These are phyloP conservation scores for Crypturellus undulatus DNA, from an alignment of 2,113 vertebrate species.

Conservation along the genomic window DNA sequence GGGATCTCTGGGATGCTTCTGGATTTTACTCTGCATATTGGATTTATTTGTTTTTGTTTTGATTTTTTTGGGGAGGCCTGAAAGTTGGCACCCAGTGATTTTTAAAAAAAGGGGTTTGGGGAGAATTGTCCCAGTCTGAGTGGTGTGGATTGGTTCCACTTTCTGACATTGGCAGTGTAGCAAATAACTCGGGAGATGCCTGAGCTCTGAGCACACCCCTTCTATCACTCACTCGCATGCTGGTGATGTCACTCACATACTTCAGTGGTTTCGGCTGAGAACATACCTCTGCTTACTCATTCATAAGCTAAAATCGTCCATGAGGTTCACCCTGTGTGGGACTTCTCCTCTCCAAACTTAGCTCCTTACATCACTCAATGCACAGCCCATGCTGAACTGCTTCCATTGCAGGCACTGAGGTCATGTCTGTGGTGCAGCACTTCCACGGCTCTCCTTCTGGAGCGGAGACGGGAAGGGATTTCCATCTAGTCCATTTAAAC, in stretches of 20 bases:
- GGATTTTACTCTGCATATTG: background rate
- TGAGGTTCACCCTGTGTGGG: background rate
- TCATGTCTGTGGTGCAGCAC: background rate
- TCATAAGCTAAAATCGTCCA: background rate
- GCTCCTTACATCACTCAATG: fast-evolving
- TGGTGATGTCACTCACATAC: background rate
- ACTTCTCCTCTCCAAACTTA: background rate
- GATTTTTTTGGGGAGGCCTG: background rate
- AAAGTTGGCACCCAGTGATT: background rate
- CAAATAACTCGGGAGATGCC: background rate
- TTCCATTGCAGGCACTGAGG: background rate
- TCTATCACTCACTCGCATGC: fast-evolving
- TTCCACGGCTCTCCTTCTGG: background rate
- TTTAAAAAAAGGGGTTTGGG: background rate
- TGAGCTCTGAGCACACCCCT: background rate
- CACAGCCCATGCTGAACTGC: background rate
- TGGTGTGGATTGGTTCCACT: background rate
- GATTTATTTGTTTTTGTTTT: background rate
- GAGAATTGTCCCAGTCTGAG: background rate
- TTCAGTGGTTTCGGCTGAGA: background rate
- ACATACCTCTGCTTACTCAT: background rate
- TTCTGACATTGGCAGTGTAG: fast-evolving
- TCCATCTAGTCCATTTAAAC: fast-evolving
- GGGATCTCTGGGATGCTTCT: background rate
- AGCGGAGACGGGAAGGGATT: background rate